Evolutionary conservation across 2,888 invertebrate genomes (phyloP), one percentile per base, ranked within the genome.

Genomic region (Dryomyza anilis): DNA sequence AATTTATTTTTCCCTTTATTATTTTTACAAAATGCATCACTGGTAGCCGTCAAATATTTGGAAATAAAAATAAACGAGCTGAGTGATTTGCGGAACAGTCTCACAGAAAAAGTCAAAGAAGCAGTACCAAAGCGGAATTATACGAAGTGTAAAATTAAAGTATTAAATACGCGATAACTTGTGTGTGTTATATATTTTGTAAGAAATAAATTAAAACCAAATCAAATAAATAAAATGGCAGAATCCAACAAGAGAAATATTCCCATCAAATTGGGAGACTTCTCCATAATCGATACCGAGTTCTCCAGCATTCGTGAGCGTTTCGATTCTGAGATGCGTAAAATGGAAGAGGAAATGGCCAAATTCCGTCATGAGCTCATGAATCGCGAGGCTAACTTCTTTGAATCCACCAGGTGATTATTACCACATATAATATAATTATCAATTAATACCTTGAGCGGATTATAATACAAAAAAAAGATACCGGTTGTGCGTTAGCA

Each of bases 261-360:
- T 86, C 96, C 96, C 79, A 94, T 96, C 86, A 93, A 93, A 86
- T 87, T 95, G 84, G 93, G 94, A 76, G 95, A 96, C 85, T 94
- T 94, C 87, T 94, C 94, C 86, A 94, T 97, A 83, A 93, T 96
- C 86, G 96, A 97, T 85, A 93, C 93, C 74, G 97, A 97, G 86
- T 97, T 96, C 87, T 93, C 94, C 81, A 95, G 93, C 85, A 97
- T 98, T 83, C 89, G 96, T 79, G 96, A 96, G 84, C 88, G 95
- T 75, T 96, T 96, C 85, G 96, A 97, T 85, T 91, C 92, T 71
- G 97, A 98, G 88, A 97, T 98, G 97, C 89, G 92, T 79, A 95
- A 96, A 86, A 97, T 98, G 94, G 97, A 98, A 86, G 96, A 96
- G 79, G 97, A 97, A 86, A 97, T 97, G 97, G 91, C 92, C 83